Conservation (phyloP, 2,888 invertebrate species). For the Eurytoma californica region DNA sequence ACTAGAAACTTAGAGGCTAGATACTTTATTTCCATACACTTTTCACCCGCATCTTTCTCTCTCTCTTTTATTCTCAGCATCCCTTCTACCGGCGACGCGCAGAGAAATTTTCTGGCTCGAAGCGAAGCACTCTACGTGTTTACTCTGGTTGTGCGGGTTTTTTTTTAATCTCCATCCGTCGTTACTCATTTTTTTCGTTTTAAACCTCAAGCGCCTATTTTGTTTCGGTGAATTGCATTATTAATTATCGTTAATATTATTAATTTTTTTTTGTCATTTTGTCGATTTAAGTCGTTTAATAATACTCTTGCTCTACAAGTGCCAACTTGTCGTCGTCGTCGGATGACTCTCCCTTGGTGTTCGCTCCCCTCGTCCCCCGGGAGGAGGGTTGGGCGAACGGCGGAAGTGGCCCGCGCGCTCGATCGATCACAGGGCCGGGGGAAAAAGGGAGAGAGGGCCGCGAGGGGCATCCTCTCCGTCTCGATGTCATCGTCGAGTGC, state of each 20-base stretch:
- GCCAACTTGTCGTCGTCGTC: slow-evolving; percentile 52
- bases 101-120: slow-evolving; percentile 37
- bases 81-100: slow-evolving; percentile 30
- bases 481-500: slow-evolving; percentile 10
- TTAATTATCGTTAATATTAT: background rate
- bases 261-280: slow-evolving; percentile 7
- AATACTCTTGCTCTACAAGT: slow-evolving; percentile 20
- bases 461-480: background rate
- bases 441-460: slow-evolving; percentile 2
- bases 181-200: background rate
- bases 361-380: slow-evolving; percentile 40
- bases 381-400: slow-evolving; percentile 1
- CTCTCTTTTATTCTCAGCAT: slow-evolving; percentile 31
- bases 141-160: slow-evolving; percentile 22
- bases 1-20: slow-evolving; percentile 72
- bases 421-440: slow-evolving; percentile 34
- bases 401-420: slow-evolving; percentile 16
- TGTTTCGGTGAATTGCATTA: background rate
- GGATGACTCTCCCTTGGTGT: slow-evolving; percentile 51
- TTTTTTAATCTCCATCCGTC: background rate
- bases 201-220: slow-evolving; percentile 18
- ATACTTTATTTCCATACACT: slow-evolving; percentile 63
- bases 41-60: slow-evolving; percentile 52
- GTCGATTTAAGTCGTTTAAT: background rate
- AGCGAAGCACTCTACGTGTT: slow-evolving; percentile 44